Percentiles rank a stretch among this genome's conserved stretches.
These are phyloP conservation scores for Liopterus haemorrhoidalis DNA, from an alignment of 2,888 invertebrate species.

Conservation along the genomic window DNA sequence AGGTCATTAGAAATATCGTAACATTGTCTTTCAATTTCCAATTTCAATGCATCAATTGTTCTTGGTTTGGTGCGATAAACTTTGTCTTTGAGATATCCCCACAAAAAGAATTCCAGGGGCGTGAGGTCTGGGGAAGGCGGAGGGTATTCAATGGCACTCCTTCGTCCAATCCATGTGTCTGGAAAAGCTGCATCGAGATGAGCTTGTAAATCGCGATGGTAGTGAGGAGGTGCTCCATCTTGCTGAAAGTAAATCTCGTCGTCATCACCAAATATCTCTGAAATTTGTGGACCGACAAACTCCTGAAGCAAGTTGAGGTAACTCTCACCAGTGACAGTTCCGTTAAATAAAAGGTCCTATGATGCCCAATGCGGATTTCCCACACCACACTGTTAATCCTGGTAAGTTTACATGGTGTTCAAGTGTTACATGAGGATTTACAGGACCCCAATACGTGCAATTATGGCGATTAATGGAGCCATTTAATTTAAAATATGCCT, in stretches of 20 bases:
- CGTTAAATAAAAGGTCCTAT: conserved; percentile 7
- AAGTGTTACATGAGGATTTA: conserved; percentile 27
- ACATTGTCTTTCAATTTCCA: too few species aligned
- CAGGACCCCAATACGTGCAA: conserved; percentile 26
- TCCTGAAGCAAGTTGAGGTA: conserved; percentile 4
- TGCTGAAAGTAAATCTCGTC: conserved; percentile 9
- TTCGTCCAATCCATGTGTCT: too few species aligned
- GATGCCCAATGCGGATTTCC: conserved; percentile 7
- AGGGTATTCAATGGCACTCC: too few species aligned
- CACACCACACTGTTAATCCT: conserved; percentile 6
- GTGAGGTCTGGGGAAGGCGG: too few species aligned
- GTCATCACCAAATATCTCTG: conserved; percentile 8
- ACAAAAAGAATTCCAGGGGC: too few species aligned
- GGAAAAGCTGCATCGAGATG: too few species aligned
- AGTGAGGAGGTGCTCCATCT: conserved; percentile 8
- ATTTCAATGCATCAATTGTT: too few species aligned
- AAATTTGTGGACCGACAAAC: conserved; percentile 6
- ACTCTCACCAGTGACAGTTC: conserved; percentile 4
- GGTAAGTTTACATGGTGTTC: conserved; percentile 2
- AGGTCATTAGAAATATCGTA: too few species aligned
- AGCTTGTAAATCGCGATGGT: too few species aligned
- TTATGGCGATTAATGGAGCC: conserved; percentile 33
- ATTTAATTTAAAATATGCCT: conserved; percentile 34
- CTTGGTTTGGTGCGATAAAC: too few species aligned
- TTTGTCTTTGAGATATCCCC: too few species aligned